Percentiles rank a stretch among this genome's conserved stretches.
These are phyloP conservation scores for Thymelicus sylvestris DNA, from an alignment of 2,888 invertebrate species.

Conservation along the genomic window DNA sequence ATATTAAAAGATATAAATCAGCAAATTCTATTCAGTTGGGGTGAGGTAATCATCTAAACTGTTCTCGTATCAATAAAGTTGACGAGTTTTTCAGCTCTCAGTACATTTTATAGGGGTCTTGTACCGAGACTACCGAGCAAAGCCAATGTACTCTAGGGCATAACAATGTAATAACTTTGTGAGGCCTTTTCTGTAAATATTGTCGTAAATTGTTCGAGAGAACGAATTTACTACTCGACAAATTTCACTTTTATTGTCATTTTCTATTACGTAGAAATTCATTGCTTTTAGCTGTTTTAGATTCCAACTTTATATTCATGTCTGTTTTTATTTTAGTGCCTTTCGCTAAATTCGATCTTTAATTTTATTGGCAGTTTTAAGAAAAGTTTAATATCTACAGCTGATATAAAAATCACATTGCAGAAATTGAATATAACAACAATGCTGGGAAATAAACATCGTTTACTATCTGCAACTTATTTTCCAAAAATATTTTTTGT, in stretches of 20 bases:
- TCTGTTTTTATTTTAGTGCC: too few species aligned
- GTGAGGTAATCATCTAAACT: slow-evolving; percentile 4
- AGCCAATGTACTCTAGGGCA: slow-evolving; percentile 13
- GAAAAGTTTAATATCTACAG: too few species aligned
- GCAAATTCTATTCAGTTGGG: not conserved
- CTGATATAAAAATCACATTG: too few species aligned
- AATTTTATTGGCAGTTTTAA: too few species aligned
- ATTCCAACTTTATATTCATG: not conserved
- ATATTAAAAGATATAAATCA: too few species aligned
- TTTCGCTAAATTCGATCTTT: too few species aligned
- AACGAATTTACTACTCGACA: slow-evolving; percentile 28
- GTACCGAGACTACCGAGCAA: not conserved
- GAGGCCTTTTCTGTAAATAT: slow-evolving; percentile 33
- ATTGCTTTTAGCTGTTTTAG: not conserved
- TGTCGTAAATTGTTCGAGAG: slow-evolving; percentile 32
- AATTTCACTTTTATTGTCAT: slow-evolving; percentile 28
- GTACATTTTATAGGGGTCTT: slow-evolving; percentile 19
- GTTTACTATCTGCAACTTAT: too few species aligned
- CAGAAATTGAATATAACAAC: too few species aligned
- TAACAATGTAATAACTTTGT: slow-evolving; percentile 34
- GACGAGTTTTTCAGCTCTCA: slow-evolving; percentile 14
- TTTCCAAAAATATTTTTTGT: too few species aligned
- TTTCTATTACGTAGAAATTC: slow-evolving; percentile 19
- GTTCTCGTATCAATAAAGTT: slow-evolving; percentile 21
- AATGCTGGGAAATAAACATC: too few species aligned